Base-by-base conservation (phyloP, 1,140 invertebrate genomes). In the Melipona quadrifasciata region DNA sequence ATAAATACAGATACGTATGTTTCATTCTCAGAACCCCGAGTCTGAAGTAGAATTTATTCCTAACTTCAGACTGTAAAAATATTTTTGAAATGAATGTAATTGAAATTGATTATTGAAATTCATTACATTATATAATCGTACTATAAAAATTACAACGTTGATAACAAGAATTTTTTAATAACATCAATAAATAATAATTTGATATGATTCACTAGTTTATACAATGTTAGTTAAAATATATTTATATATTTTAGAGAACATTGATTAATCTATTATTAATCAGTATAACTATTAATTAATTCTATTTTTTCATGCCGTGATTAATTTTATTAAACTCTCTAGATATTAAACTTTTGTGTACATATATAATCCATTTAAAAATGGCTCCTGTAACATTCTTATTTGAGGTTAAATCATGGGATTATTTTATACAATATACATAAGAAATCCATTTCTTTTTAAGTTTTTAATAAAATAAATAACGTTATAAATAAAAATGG, bases 1-100 rank as follows among this genome's bases (percentile, higher is more conserved):
- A 82, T 82, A 68, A 67, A 78, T 58, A 77, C 65, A 83, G 65
- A 19, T 8, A 11, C 39, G 64, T 67, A 39, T 5, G 39, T 21
- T 19, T 10, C 6, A 24, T 5, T 34, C 19, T 17, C 16, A 1
- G 27, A 14, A 27, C 78, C 78, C 31, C 21, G 0, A 1, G 21
- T 2, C 16, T 55, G 34, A 1, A 12, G 1, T 16, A 21, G 0
- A 5, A 14, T 24, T 24, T 58, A 17, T 64, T 31, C 10, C 47
- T 34, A 78, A 78, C 27, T 78, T 78, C 76, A 11, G 10, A 27
- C 2, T 21, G 24, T 10, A 71, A 14, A 27, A 51, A 27, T 51
- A 24, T 51, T 19, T 27, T 72, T 6, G 27, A 51, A n/a, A 27
- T 17, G 1, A 8, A n/a, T 4, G 27, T 47, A 51, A 16, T 70